Base-by-base conservation (phyloP, 2,113 vertebrate species). In the Solea senegalensis region DNA sequence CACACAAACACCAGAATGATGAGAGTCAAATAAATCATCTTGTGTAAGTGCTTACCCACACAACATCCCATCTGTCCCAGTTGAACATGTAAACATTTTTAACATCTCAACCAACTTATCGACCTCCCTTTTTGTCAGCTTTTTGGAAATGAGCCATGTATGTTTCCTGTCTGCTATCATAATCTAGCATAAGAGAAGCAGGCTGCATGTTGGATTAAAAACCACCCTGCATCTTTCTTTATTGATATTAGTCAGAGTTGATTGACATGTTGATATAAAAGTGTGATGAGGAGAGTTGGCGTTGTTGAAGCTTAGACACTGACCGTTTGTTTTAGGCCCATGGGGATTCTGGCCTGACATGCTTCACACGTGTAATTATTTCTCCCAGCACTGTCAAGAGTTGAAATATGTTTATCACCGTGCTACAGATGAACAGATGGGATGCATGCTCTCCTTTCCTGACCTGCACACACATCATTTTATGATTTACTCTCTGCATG, bases 291-390 rank as follows among this genome's bases (percentile, higher is more conserved):
- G 51, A 44, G 61, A 68, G 55, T 65, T 43, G 7, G 68, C 46
- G 12, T 73, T 65, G 84, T 64, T 78, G 66, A 6, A n/a, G n/a
- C n/a, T 84, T 78, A 80, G 69, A 78, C 58, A 55, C 46, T 16
- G 41, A 0, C 49, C 41, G 56, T 73, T 90, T 83, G 72, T 84
- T 88, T 67, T 67, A 50, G 76, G 65, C 75, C 80, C 58, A 61
- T 78, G 80, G 70, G 70, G 59, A 67, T 73, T 80, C 59, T 6
- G 67, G 65, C 59, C 72, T 67, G 52, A 83, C 80, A 80, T 74
- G 82, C 69, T 73, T 52, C 54, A 4, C 76, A 73, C 59, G 74
- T 77, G 66, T 81, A 76, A 88, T 80, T 85, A 82, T 81, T 76
- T 71, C 61, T 72, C 54, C 66, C 50, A 66, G 57, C 50, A 50